Base-by-base conservation (phyloP, 2,113 vertebrate genomes). In the Rallus limicola region DNA sequence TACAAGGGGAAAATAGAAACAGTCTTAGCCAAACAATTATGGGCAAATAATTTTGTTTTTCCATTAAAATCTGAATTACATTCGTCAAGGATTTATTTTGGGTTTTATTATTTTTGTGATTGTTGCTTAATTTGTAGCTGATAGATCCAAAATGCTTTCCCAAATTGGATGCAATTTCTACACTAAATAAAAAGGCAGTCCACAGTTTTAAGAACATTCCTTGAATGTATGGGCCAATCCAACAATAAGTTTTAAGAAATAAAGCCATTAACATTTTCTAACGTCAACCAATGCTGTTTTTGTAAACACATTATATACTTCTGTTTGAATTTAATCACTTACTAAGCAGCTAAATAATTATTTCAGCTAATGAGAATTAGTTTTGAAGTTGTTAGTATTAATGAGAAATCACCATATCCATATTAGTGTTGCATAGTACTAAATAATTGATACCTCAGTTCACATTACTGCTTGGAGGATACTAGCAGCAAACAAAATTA, bases 281-380 rank as follows among this genome's bases (percentile, higher is more conserved):
- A 97, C 60, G 53, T 83, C 95, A 95, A 95, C 87, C 88, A 86
- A 81, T 82, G 96, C 24, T 74, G 53, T 92, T 90, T 95, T 97
- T 88, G 70, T 91, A 83, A 97, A 93, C 50, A 95, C 76, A 97
- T 97, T 97, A 94, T 46, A 95, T 80, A 96, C 59, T 69, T 95
- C 74, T 96, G 65, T 95, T 93, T 95, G 78, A 95, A 95, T 97
- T 97, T 96, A 97, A 97, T 98, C 92, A 97, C 92, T 97, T 96
- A 75, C 89, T 96, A 96, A 98, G 82, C 71, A 95, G 93, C 82
- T 97, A 98, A 98, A 97, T 97, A 97, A 98, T 95, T 97, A 97
- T 97, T 97, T 97, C 96, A 96, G 89, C 71, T 97, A 96, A 97
- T 94, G 83, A 97, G 83, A 97, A 97, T 96, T 97, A 77, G 96